Percentiles rank a stretch among this genome's conserved stretches.
Conservation (phyloP, 1,140 invertebrate genomes). For the Myzus persicae region DNA sequence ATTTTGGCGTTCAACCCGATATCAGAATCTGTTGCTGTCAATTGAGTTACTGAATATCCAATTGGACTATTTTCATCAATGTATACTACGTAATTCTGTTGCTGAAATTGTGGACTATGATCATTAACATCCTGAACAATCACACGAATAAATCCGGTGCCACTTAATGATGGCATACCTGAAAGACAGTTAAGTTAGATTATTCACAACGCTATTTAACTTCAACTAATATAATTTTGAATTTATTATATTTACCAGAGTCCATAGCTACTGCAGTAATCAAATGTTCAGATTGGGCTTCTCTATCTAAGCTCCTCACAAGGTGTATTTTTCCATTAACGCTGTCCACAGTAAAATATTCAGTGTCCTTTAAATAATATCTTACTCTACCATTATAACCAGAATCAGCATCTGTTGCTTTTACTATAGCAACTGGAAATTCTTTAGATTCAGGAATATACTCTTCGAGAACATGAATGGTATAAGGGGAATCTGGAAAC, state of each 20-base stretch:
- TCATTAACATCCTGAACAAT: conserved; percentile 94
- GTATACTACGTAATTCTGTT: conserved; percentile 77
- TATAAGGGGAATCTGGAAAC: conserved; percentile 89
- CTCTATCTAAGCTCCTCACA: conserved; percentile 81
- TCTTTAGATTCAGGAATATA: conserved; percentile 73
- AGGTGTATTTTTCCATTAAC: conserved; percentile 87
- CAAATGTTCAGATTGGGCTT: conserved; percentile 81
- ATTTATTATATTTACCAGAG: conserved; percentile 74
- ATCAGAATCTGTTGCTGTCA: conserved; percentile 81
- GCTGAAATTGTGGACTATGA: conserved; percentile 84
- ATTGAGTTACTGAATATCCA: conserved; percentile 76
- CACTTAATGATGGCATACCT: conserved; percentile 88
- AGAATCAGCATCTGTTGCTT: conserved; percentile 89
- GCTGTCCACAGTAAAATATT: conserved; percentile 87
- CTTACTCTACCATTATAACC: conserved; percentile 87
- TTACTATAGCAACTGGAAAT: conserved; percentile 79
- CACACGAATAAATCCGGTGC: conserved; percentile 85
- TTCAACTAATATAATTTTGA: not conserved
- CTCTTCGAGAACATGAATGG: conserved; percentile 88
- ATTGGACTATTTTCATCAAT: conserved; percentile 80
- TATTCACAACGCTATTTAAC: not conserved
- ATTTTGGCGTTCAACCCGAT: conserved; percentile 84
- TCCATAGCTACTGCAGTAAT: conserved; percentile 90
- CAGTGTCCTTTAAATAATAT: conserved; percentile 90
- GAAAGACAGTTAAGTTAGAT: conserved; percentile 63